phyloP scores from a whole-genome alignment of 64 coral and sea anemone species.

The Cladopsammia gracilis region DNA sequence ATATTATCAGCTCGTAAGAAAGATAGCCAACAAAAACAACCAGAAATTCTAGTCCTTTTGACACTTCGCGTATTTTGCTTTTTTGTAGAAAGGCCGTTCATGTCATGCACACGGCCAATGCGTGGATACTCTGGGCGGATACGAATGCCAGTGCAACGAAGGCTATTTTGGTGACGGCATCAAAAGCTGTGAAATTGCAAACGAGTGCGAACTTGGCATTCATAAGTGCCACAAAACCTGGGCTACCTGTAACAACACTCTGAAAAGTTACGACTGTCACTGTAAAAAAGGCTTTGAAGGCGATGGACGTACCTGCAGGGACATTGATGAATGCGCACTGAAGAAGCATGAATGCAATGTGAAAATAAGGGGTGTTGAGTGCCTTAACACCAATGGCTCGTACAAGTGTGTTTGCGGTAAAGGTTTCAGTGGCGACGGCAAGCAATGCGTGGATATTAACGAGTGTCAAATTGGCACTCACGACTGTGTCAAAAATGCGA shows the following conservation, averaged over 20 bases:
- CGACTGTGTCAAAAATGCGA: neutral
- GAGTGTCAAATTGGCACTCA: slow-evolving; percentile 1
- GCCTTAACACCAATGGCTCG: neutral
- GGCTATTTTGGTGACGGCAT: slow-evolving; percentile 3
- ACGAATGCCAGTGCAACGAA: slow-evolving; percentile 8
- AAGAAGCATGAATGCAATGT: neutral
- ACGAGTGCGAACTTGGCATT: slow-evolving; percentile 15
- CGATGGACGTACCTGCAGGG: neutral
- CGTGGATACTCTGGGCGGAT: slow-evolving; percentile 2
- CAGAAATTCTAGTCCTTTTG: no score
- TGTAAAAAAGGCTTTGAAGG: slow-evolving; percentile 17
- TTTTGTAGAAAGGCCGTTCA: neutral
- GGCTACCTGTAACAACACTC: slow-evolving; percentile 15
- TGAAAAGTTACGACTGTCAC: neutral
- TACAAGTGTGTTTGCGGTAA: neutral
- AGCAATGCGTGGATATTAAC: neutral
- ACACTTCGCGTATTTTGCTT: neutral
- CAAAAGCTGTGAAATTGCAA: neutral
- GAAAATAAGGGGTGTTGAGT: neutral
- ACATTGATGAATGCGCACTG: neutral
- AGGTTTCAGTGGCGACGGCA: slow-evolving; percentile 7
- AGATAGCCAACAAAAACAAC: no score
- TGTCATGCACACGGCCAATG: neutral
- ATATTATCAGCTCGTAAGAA: no score
- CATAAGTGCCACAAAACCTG: slow-evolving; percentile 7